Evolutionary conservation across 92 coral and sea anemone genomes (phyloP), one percentile per base, ranked within the genome.

Genomic region (Parazoanthus atlanticus): DNA sequence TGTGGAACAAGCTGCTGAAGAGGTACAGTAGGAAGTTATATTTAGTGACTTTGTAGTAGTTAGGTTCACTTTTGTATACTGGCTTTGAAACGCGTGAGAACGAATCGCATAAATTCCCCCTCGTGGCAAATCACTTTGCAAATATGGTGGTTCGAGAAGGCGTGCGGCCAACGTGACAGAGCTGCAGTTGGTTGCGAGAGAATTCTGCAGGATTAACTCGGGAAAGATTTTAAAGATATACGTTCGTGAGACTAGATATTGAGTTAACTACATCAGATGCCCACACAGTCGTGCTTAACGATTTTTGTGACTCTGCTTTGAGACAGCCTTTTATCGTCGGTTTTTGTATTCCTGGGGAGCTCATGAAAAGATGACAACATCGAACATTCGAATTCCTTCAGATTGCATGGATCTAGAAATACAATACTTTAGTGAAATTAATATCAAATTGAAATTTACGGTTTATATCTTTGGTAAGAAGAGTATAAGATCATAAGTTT

Each of bases 151-250:
- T 91, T 89, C 93, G 98, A 91, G 94, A 95, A 88, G 94, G 94
- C 94, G 93, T 88, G 91, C 89, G 89, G 93, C 91, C 95, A 93
- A 95, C 95, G 95, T 95, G 98, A 95, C 95, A 91, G 84, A 84
- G 58, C 79, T 34, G 79, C 52, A 73, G 52, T 76, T 92, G 91
- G 84, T 31, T 84, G 40, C 54, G 87, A 84, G 46, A 46, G 66
- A 69, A 41, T 15, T 23, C 56, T 40, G 78, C 66, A 69, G 52
- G 65, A 69, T 69, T 84, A 69, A 64, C 61, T 41, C 65, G 52
- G n/a, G 78, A 11, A 40, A 43, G 6, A 84, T 28, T 69, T 46
- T 46, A 72, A 46, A 84, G 78, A 69, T 84, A 31, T 70, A 70
- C 66, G 78, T 69, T 84, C 54, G 19, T 43, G 15, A 84, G 78